These are phyloP conservation scores for Tenrec ecaudatus DNA, from an alignment of 2,113 vertebrate species.

Conservation along the genomic window DNA sequence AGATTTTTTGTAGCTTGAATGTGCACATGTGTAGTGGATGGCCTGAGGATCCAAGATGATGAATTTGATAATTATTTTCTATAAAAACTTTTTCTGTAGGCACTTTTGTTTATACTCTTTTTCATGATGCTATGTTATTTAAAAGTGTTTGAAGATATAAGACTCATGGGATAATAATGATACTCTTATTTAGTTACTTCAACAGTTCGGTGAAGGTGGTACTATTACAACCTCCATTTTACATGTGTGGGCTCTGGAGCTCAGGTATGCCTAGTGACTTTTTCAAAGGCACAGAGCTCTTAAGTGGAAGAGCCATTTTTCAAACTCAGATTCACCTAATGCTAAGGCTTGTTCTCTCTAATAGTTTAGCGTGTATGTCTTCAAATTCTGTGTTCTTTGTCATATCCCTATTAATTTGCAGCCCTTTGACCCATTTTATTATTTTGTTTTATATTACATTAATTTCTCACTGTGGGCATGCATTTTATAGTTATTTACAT, in stretches of 20 bases:
- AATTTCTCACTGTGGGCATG: neutral
- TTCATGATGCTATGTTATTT: neutral
- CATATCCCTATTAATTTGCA: neutral
- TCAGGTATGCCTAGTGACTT: slow-evolving; percentile 18
- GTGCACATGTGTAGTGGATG: too few species aligned
- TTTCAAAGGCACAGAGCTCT: neutral
- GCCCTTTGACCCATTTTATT: neutral
- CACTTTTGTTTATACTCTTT: slow-evolving; percentile 11
- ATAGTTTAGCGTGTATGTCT: neutral
- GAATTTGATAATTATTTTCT: neutral
- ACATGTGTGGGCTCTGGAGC: neutral
- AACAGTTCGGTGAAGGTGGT: too few species aligned
- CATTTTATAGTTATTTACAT: neutral
- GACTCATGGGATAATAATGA: too few species aligned
- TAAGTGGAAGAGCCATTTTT: neutral
- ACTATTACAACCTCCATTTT: neutral
- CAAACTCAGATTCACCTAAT: neutral
- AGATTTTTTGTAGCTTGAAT: too few species aligned
- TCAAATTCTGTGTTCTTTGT: neutral
- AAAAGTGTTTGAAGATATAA: neutral
- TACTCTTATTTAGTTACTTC: too few species aligned
- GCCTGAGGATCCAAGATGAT: neutral
- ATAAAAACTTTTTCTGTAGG: neutral
- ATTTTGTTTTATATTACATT: neutral
- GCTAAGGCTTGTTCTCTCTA: neutral